These are phyloP conservation scores for Aphis craccivora DNA, from an alignment of 1,140 invertebrate species.

Conservation along the genomic window DNA sequence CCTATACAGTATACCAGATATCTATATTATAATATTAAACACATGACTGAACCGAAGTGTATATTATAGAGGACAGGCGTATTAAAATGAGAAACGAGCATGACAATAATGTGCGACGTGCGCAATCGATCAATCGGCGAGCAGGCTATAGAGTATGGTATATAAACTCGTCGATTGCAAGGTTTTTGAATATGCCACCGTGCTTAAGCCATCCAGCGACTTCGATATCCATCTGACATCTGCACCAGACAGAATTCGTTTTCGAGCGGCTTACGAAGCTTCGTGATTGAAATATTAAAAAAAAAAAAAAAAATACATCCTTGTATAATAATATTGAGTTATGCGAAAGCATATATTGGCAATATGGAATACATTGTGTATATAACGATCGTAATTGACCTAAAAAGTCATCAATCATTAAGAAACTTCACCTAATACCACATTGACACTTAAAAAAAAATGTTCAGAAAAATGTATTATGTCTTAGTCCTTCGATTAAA, in stretches of 20 bases:
- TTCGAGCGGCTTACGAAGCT: neutral
- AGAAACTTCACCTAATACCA: neutral
- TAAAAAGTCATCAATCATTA: too few relatives aligned
- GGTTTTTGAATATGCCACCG: neutral
- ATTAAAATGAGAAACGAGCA: neutral
- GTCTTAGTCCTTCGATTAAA: neutral
- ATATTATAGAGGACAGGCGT: neutral
- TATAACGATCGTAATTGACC: neutral
- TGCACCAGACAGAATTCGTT: neutral
- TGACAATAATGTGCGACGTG: neutral
- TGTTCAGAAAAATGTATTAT: neutral
- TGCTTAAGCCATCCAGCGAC: neutral
- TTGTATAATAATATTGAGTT: neutral
- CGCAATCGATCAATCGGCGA: neutral
- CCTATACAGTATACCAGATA: neutral
- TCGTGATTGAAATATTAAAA: neutral
- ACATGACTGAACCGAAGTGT: neutral
- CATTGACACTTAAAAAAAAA: neutral
- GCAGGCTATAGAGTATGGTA: neutral
- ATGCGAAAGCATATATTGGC: neutral
- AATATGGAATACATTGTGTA: neutral
- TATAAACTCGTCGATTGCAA: neutral
- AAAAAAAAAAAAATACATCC: neutral
- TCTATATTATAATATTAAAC: conserved; percentile 12
- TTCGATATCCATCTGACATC: neutral